A percentile compares a stretch with the other conserved stretches of the same genome.
Conservation (phyloP, 2,888 invertebrate species). For the Miltochrista miniata region DNA sequence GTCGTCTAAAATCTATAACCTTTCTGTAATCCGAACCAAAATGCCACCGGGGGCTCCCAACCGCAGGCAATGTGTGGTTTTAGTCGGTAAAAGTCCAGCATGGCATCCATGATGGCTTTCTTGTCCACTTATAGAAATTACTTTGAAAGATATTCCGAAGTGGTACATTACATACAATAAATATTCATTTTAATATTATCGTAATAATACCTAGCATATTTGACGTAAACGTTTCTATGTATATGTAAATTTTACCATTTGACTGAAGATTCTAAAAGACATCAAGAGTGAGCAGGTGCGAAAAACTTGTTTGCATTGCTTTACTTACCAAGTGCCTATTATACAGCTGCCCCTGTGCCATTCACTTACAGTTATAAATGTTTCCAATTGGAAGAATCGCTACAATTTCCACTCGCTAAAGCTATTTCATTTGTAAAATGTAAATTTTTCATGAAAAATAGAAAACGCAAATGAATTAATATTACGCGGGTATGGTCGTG, state of each 20-base stretch:
- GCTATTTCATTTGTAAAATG: slow-evolving; percentile 47
- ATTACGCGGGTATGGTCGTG: not conserved
- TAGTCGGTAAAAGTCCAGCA: too few relatives aligned
- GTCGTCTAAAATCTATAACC: too few relatives aligned
- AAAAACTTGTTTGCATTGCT: slow-evolving; percentile 60
- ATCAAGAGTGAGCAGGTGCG: slow-evolving; percentile 63
- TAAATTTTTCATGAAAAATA: slow-evolving; percentile 23
- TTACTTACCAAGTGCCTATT: slow-evolving; percentile 49
- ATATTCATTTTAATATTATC: too few relatives aligned
- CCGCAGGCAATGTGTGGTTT: too few relatives aligned
- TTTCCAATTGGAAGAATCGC: slow-evolving; percentile 58
- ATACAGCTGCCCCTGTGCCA: slow-evolving; percentile 54
- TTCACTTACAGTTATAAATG: slow-evolving; percentile 53
- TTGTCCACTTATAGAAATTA: too few relatives aligned
- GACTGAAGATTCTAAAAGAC: slow-evolving; percentile 36
- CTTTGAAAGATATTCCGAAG: too few relatives aligned
- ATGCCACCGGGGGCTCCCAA: too few relatives aligned
- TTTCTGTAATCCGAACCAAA: too few relatives aligned
- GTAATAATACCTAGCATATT: too few relatives aligned
- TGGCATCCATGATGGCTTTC: too few relatives aligned
- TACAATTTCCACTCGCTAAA: slow-evolving; percentile 58
- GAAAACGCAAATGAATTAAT: slow-evolving; percentile 1
- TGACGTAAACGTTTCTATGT: too few relatives aligned
- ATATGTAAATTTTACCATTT: slow-evolving; percentile 17
- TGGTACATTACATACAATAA: too few relatives aligned